These are phyloP conservation scores for Drosophila seguyi DNA, from an alignment of 1,140 invertebrate genomes.

Conservation along the genomic window DNA sequence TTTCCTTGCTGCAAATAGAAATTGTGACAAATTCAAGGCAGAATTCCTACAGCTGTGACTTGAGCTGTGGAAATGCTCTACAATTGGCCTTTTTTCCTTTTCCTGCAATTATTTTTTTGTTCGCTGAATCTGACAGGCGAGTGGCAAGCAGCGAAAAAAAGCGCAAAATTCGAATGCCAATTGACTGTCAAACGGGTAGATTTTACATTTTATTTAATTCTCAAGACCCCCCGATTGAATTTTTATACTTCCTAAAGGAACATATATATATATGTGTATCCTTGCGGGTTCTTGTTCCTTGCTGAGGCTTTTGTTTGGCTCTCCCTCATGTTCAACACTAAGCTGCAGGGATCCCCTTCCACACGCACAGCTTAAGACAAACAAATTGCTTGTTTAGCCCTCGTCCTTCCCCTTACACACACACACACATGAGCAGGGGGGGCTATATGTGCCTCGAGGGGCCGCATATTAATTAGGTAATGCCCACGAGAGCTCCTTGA, in stretches of 20 bases:
- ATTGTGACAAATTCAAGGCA: constrained; percentile 15
- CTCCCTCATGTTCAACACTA: constrained; percentile 5
- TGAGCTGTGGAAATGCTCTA: neutral
- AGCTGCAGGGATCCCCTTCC: constrained; percentile 3
- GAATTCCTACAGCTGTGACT: neutral
- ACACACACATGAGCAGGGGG: constrained; percentile 14
- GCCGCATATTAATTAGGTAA: constrained; percentile 53
- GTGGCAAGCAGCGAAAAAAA: constrained; percentile 13
- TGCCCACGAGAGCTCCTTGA: constrained; percentile 29
- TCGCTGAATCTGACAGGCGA: constrained; percentile 22
- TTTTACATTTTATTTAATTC: constrained; percentile 76
- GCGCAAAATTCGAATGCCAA: constrained; percentile 60
- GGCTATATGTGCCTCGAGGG: constrained; percentile 8
- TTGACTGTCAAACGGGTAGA: constrained; percentile 51
- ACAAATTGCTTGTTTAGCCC: constrained; percentile 67
- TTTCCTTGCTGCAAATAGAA: constrained; percentile 10
- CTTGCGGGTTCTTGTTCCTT: constrained; percentile 6
- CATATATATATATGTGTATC: neutral
- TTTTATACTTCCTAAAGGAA: neutral
- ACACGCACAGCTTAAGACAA: constrained; percentile 53
- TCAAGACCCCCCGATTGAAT: constrained; percentile 2
- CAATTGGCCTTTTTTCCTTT: neutral
- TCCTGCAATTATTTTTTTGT: constrained; percentile 21
- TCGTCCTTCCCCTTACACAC: constrained; percentile 25
- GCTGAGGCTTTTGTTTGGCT: constrained; percentile 25